Evolutionary conservation across 2,113 vertebrate species (phyloP), one percentile per base, ranked within the genome.

Genomic region (Xerus inauris): DNA sequence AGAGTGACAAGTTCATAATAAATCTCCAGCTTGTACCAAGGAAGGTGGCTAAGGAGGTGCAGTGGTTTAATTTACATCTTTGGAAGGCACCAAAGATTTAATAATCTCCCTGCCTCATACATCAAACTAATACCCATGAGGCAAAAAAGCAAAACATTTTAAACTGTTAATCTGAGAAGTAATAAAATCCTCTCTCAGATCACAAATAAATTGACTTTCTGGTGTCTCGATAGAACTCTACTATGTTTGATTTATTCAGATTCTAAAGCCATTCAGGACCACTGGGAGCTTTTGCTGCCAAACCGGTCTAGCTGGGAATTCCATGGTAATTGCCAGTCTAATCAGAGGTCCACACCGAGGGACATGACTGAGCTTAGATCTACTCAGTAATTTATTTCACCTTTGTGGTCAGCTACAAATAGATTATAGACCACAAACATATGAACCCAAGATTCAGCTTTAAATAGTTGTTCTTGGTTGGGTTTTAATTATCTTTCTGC

Each of bases 21-120:
- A 97, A 97, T 95, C 94, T 88, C 94, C 92, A 95, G 77, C 97
- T 97, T 98, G 88, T 75, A 40, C 32, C 93, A 32, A 32, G 75
- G 90, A 91, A 75, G 91, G 97, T 77, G 64, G 45, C 93, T 95
- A 79, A 77, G 94, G 94, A 97, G 87, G 86, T 89, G 79, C 92
- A 62, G 82, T 88, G 72, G 94, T 91, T 98, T 98, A 97, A 97
- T 97, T 98, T 98, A 96, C 97, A 97, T 98, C 97, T 98, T 81
- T 49, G 24, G 98, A 96, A 98, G 75, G 35, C 81, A 95, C 90
- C 38, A 32, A 96, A 97, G 97, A 98, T 98, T 98, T 98, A 98
- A 97, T 97, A 96, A 96, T 98, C 97, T 96, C 57, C 62, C 87
- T 96, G 97, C 90, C 94, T 98, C 97, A 94, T 97, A 94, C 57